Conservation (phyloP, 1,140 invertebrate species). For the Reticulitermes speratus region DNA sequence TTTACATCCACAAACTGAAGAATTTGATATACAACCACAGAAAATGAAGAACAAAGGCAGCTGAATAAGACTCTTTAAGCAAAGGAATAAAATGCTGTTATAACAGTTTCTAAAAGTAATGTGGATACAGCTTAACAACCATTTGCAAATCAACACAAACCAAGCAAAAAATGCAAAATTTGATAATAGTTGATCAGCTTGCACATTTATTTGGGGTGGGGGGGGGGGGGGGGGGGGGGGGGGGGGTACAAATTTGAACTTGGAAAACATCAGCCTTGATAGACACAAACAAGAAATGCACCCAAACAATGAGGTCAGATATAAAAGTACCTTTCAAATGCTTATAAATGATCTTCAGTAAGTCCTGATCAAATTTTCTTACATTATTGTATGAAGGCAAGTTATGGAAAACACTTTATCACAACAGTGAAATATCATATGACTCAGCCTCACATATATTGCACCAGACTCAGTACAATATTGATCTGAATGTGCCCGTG, state of each 20-base stretch:
- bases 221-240: not conserved
- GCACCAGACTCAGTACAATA: not conserved
- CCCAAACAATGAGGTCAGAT: not conserved
- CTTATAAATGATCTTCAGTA: not conserved
- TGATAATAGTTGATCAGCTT: no score
- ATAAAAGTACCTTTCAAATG: conserved; percentile 1
- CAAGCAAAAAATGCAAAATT: not conserved
- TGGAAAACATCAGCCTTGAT: not conserved
- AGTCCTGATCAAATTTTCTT: not conserved
- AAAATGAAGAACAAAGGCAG: not conserved
- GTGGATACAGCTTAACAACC: no score
- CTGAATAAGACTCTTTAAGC: not conserved
- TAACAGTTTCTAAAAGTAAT: not conserved
- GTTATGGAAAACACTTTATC: conserved; percentile 9
- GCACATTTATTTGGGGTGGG: no score
- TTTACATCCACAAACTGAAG: not conserved
- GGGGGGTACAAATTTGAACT: not conserved
- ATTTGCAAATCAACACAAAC: not conserved
- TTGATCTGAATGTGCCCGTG: not conserved
- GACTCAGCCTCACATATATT: not conserved
- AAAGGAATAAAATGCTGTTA: not conserved
- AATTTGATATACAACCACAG: not conserved
- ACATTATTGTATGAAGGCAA: conserved; percentile 1
- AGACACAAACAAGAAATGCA: not conserved
- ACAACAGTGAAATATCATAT: conserved; percentile 4